Evolutionary conservation across 2,888 invertebrate genomes (phyloP), one percentile per base, ranked within the genome.

Genomic region (Alsophila aescularia): DNA sequence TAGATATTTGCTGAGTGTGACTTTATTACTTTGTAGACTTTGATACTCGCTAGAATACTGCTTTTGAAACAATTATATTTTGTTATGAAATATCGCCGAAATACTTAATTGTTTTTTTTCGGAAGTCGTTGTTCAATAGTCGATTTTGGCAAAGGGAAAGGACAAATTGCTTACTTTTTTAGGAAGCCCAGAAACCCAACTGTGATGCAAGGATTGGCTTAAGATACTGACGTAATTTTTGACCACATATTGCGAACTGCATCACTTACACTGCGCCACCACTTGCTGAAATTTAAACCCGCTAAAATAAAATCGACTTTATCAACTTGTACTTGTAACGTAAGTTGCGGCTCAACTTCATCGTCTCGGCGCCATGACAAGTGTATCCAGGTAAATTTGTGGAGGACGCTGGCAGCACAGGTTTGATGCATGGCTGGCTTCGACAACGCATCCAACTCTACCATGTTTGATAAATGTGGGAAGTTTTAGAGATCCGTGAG

Each of bases 271-370:
- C 73, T 72, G 67, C 67, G 66, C 10, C 62, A 6, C 13, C 29
- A 43, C 44, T 50, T 50, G 31, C 61, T 62, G 49, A 75, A 81
- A 85, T 84, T 80, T 83, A 83, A 81, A 83, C 73, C 77, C 79
- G 76, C 73, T 83, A 73, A 84, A 85, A 82, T 83, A 70, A 72
- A 81, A 82, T 79, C 72, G 75, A 77, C 80, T 67, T 24, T 24
- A 81, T 79, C 72, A 76, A 77, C 80, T 66, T 77, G 67, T 75
- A 77, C 80, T 66, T 77, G 67, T 75, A 81, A 81, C 75, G 70
- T 73, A 75, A 73, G 67, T 70, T 64, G 72, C 67, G 69, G 47
- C 67, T 69, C 62, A 71, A 71, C 68, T 64, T 73, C 77, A 71
- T 73, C 77, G 70, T 76, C 76, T 80, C 73, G 66, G 72, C 70